phyloP scores from a whole-genome alignment of 2,797 vertebrate genomes.

The Xiphorhynchus erythropygius region DNA sequence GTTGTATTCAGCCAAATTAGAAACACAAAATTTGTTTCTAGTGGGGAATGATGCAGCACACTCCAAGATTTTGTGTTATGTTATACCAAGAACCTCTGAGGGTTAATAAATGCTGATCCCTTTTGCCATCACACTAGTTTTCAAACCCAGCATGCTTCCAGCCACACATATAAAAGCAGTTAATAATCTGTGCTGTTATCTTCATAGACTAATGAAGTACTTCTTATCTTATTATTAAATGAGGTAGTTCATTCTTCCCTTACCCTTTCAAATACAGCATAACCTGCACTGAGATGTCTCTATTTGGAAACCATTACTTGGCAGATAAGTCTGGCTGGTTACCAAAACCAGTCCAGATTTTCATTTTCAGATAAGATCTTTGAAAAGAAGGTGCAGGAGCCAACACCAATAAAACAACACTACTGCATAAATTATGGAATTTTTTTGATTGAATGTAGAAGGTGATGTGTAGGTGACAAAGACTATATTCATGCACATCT shows the following conservation, averaged over 20 bases:
- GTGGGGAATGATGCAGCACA: neutral
- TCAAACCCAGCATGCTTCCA: neutral
- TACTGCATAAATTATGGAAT: neutral
- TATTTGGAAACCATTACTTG: neutral
- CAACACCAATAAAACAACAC: neutral
- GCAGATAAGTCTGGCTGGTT: neutral
- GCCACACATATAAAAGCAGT: neutral
- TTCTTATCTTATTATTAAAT: neutral
- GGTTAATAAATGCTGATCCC: neutral
- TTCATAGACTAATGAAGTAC: neutral
- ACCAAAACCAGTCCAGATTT: neutral
- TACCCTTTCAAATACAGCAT: neutral
- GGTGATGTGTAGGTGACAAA: neutral
- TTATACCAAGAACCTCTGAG: neutral
- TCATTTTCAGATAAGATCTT: neutral
- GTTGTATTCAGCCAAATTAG: neutral
- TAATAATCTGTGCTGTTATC: neutral
- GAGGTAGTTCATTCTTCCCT: neutral
- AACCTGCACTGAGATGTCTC: neutral
- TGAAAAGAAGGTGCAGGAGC: neutral
- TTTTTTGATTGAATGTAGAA: neutral
- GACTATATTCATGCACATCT: neutral
- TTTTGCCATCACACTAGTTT: neutral
- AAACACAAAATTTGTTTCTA: neutral
- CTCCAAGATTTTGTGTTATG: neutral